Evolutionary conservation across 2,888 invertebrate species (phyloP), one percentile per base, ranked within the genome.

Genomic region (Drosophila subquinaria): DNA sequence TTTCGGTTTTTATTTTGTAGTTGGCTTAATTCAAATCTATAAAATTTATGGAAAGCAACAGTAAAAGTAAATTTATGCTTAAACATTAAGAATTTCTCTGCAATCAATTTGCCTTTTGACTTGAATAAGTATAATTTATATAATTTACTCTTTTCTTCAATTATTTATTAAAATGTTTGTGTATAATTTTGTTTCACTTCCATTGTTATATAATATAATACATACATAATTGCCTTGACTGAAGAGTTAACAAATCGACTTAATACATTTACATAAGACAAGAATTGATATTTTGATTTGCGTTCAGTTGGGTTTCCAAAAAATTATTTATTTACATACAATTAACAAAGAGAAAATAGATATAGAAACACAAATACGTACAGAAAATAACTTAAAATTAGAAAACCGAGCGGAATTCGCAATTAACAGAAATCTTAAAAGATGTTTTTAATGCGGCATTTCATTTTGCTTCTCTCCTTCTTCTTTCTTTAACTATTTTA

Each of bases 11-110:
- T 45, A 9, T 45, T 45, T 68, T 30, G 52, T 68, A 77, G 51
- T 61, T 77, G 40, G 65, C 84, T 84, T 84, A 84, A 87, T 70
- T 72, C 69, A 82, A 81, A 76, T 72, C 82, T 87, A 87, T 57
- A 84, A 87, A 87, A 79, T 87, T 13, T 88, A 87, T 87, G 86
- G 86, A 87, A 87, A 87, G 75, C 89, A 87, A 79, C 82, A 79
- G 87, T 84, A 82, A 87, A 81, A 76, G 72, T 76, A 79, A 82
- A 76, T 79, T 79, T 73, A 75, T 78, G 76, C 73, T 86, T 86
- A 82, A 78, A 70, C 55, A 52, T 79, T 84, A 77, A 70, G 72
- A 68, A 82, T 73, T 77, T 68, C 47, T 80, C 36, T 61, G 74
- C 57, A 62, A 68, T 55, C 43, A 35, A 43, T 43, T 55, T 43